phyloP scores from a whole-genome alignment of 2,797 vertebrate species.

The Cyprinodon diabolis region DNA sequence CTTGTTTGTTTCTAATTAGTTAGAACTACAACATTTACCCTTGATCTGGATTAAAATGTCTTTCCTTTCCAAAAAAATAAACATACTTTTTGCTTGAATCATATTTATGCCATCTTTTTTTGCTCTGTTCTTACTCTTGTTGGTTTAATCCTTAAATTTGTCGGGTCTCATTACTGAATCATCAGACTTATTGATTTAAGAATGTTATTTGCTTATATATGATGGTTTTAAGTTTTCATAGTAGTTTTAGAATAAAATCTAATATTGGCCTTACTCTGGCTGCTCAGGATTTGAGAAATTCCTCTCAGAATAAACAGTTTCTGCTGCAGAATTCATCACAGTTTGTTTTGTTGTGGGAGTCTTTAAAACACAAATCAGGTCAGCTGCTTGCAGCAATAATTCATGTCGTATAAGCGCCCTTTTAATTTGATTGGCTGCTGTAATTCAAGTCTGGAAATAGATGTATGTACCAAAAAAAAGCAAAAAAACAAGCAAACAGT shows the following conservation, averaged over 20 bases:
- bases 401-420: conserved; percentile 42
- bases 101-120: conserved; percentile 12
- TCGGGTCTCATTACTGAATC: not conserved
- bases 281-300: not conserved
- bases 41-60: conserved; percentile 4
- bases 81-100: conserved; percentile 6
- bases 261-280: not conserved
- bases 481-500: conserved; percentile 15
- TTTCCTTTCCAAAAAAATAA: conserved; percentile 2
- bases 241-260: not conserved
- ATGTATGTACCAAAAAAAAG: conserved; percentile 13
- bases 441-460: conserved; percentile 28
- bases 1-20: conserved; percentile 7
- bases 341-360: conserved; percentile 31
- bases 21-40: not conserved
- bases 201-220: not conserved
- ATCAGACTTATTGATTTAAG: conserved; percentile 28
- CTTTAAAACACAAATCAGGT: conserved; percentile 37
- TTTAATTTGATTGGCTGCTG: conserved; percentile 59
- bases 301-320: not conserved
- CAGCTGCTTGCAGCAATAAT: conserved; percentile 43
- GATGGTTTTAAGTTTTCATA: not conserved
- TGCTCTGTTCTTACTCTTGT: conserved; percentile 7
- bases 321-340: conserved; percentile 2
- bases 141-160: conserved; percentile 10